phyloP scores from a whole-genome alignment of 2,888 invertebrate genomes.

The Microchrysa polita region DNA sequence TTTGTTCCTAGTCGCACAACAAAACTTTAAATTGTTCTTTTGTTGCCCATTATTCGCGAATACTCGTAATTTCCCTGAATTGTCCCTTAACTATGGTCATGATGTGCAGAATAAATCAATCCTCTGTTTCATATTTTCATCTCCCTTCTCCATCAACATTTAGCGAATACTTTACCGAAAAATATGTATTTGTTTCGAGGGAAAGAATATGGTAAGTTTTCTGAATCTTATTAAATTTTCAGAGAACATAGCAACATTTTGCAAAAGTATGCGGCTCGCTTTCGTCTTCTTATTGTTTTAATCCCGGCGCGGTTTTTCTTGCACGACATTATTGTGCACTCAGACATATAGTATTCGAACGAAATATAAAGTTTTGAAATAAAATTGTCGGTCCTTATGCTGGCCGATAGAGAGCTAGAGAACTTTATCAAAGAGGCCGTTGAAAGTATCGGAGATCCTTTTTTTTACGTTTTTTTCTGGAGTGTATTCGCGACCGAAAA shows the following conservation, averaged over 20 bases:
- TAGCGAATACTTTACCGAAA: background rate
- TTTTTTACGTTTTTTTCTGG: background rate
- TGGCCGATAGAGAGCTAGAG: no score
- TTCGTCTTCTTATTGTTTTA: background rate
- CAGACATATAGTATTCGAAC: no score
- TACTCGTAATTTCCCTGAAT: no score
- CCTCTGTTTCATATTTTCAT: background rate
- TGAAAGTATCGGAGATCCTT: background rate
- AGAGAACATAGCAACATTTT: background rate
- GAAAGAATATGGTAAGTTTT: background rate
- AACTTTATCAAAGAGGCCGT: constrained; percentile 7
- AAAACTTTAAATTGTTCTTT: constrained; percentile 15
- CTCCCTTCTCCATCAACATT: background rate
- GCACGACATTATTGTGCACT: background rate
- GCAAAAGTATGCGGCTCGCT: background rate
- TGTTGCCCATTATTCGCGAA: background rate
- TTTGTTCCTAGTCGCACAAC: background rate
- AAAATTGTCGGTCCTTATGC: background rate
- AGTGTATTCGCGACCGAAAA: background rate
- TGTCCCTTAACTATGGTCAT: no score
- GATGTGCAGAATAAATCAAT: background rate
- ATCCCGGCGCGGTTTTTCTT: background rate
- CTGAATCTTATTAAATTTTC: constrained; percentile 36
- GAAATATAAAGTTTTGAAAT: background rate
- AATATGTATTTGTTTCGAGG: constrained; percentile 18